These are phyloP conservation scores for Nasonia giraulti DNA, from an alignment of 1,140 invertebrate genomes.

Conservation along the genomic window DNA sequence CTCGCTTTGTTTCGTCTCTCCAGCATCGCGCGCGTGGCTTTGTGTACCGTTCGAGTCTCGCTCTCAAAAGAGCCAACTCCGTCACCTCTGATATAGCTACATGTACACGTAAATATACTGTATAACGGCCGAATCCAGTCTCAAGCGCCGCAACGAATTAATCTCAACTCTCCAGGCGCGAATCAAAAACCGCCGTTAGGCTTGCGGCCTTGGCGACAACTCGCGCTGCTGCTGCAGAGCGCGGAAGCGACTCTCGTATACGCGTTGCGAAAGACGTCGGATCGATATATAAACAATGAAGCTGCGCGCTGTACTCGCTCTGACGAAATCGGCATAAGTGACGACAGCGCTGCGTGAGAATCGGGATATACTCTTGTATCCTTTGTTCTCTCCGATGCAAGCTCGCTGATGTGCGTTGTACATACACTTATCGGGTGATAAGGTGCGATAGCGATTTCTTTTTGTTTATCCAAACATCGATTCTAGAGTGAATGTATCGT, in stretches of 20 bases:
- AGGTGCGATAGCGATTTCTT: not conserved
- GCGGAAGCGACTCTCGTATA: not conserved
- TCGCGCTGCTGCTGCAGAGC: not conserved
- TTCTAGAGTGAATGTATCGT: too few species aligned
- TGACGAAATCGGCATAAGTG: conserved; percentile 16
- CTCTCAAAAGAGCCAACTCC: too few species aligned
- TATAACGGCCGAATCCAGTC: not conserved
- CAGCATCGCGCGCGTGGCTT: not conserved
- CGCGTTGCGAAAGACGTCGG: not conserved
- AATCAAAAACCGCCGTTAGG: not conserved
- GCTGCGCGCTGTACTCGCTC: not conserved
- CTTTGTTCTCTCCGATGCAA: conserved; percentile 5
- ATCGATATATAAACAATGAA: conserved; percentile 19
- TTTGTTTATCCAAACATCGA: too few species aligned
- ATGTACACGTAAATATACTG: too few species aligned
- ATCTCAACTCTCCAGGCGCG: not conserved
- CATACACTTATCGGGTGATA: not conserved
- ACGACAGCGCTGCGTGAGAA: not conserved
- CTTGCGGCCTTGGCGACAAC: not conserved
- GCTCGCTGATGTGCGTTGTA: not conserved
- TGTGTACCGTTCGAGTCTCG: not conserved
- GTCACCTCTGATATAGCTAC: too few species aligned
- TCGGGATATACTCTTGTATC: not conserved
- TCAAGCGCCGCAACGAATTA: not conserved
- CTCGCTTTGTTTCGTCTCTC: not conserved